Percentiles rank a stretch among this genome's conserved stretches.
These are phyloP conservation scores for Isaurus tuberculatus DNA, from an alignment of 92 coral and sea anemone species.

Conservation along the genomic window DNA sequence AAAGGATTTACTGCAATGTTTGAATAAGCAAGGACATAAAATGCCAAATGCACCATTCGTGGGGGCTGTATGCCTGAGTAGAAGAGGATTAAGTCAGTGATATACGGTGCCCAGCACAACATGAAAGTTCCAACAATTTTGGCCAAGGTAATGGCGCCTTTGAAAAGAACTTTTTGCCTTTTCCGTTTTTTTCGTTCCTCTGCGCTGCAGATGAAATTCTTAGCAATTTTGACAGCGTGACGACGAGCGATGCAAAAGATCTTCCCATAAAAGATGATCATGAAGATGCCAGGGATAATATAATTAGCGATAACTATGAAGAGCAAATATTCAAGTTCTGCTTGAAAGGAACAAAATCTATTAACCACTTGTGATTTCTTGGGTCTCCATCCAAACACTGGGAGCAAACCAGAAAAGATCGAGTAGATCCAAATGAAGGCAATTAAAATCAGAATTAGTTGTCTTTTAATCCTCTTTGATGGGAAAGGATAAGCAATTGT, in stretches of 20 bases:
- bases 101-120: conserved; percentile 84
- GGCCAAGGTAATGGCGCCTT: conserved; percentile 81
- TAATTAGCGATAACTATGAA: conserved; percentile 74
- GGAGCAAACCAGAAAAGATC: conserved; percentile 59
- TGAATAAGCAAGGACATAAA: conserved; percentile 67
- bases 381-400: conserved; percentile 82
- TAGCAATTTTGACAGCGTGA: conserved; percentile 76
- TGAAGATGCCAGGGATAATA: conserved; percentile 71
- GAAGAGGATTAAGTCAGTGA: conserved; percentile 49
- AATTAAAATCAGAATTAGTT: conserved; percentile 52
- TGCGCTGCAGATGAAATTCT: conserved; percentile 56
- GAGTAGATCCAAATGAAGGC: conserved; percentile 77
- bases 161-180: conserved; percentile 62
- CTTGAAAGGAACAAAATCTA: conserved; percentile 45
- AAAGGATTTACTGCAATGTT: conserved; percentile 82
- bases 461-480: conserved; percentile 55
- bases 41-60: conserved; percentile 47
- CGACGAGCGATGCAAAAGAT: conserved; percentile 80
- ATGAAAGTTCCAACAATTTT: conserved; percentile 78
- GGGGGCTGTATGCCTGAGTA: conserved; percentile 24
- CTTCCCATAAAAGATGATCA: conserved; percentile 67
- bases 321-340: conserved; percentile 51
- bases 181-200: conserved; percentile 62
- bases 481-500: conserved; percentile 81
- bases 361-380: conserved; percentile 20